Evolutionary conservation across 2,888 invertebrate species (phyloP), one percentile per base, ranked within the genome.

Genomic region (Poecilobothrus nobilitatus): DNA sequence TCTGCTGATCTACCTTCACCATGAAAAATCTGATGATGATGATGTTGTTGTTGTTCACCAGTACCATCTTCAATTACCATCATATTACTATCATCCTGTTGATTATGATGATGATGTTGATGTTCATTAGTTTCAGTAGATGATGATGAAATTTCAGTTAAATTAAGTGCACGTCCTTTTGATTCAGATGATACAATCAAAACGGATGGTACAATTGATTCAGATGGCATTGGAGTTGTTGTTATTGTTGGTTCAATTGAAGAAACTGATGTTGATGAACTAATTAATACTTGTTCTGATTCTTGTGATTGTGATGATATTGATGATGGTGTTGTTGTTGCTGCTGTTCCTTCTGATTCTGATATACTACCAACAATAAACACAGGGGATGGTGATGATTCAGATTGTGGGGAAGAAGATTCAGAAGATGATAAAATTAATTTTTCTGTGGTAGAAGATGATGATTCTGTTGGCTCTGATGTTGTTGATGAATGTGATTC

Each of bases 1-100:
- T 73, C 76, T 12, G 37, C 74, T 67, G 75, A 73, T 44, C 78
- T 76, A 63, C 77, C 79, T 73, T 79, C 79, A 41, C 77, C 78
- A 18, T 75, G 75, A 65, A 75, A 78, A 7, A 37, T 1, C 1
- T 63, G 63, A 7, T 63, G 27, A 12, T 22, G 2, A 27, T 27
- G 27, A 27, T 27, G 27, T 27, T 27, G 27, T 27, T 27, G 27
- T 27, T 27, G 27, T 64, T 64, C 64, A 10, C 22, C 18, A 4
- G 22, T 27, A 15, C 22, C 64, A n/a, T 65, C 33, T 27, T 34
- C 33, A 2, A n/a, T 33, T 27, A 10, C 7, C 53, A 53, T 53
- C 53, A 53, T 53, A 53, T 53, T 53, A 1, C 1, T 18, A 53
- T 15, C n/a, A 53, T 53, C 18, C 1, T 53, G 53, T 53, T 53